These are phyloP conservation scores for Tenthredo livida DNA, from an alignment of 2,888 invertebrate genomes.

Conservation along the genomic window DNA sequence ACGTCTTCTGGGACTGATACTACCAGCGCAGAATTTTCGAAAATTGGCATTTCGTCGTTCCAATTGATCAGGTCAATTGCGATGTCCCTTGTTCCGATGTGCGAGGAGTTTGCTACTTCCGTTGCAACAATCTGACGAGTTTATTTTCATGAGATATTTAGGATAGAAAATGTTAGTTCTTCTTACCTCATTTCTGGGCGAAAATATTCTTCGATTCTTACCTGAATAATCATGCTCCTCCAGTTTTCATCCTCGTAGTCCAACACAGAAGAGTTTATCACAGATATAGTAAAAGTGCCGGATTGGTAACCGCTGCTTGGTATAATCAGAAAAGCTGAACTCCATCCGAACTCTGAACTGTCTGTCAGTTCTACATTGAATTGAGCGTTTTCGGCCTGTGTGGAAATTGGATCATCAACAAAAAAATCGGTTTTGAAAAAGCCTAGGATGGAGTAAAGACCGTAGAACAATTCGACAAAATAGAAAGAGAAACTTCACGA, in stretches of 20 bases:
- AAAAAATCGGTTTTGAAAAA: not conserved
- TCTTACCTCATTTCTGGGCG: not conserved
- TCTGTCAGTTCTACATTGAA: slow-evolving; percentile 78
- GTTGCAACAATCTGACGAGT: slow-evolving; percentile 72
- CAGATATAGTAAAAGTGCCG: slow-evolving; percentile 81
- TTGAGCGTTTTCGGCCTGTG: slow-evolving; percentile 82
- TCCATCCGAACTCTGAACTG: slow-evolving; percentile 65
- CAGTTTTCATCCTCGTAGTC: slow-evolving; percentile 82
- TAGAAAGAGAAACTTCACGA: not conserved
- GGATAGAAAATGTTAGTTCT: not conserved
- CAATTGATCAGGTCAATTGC: slow-evolving; percentile 82
- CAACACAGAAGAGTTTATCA: slow-evolving; percentile 79
- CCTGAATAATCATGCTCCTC: slow-evolving; percentile 78
- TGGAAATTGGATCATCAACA: not conserved
- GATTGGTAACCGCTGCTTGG: slow-evolving; percentile 83
- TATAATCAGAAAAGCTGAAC: slow-evolving; percentile 82
- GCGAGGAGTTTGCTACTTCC: slow-evolving; percentile 69
- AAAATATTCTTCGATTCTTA: slow-evolving; percentile 61
- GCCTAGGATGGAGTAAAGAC: not conserved
- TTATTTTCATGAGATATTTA: not conserved
- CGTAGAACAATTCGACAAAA: not conserved
- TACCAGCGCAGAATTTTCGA: slow-evolving; percentile 76
- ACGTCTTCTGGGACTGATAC: slow-evolving; percentile 81
- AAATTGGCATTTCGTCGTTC: slow-evolving; percentile 87
- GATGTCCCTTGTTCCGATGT: slow-evolving; percentile 77